These are phyloP conservation scores for Perccottus glenii DNA, from an alignment of 2,113 vertebrate genomes.

Conservation along the genomic window DNA sequence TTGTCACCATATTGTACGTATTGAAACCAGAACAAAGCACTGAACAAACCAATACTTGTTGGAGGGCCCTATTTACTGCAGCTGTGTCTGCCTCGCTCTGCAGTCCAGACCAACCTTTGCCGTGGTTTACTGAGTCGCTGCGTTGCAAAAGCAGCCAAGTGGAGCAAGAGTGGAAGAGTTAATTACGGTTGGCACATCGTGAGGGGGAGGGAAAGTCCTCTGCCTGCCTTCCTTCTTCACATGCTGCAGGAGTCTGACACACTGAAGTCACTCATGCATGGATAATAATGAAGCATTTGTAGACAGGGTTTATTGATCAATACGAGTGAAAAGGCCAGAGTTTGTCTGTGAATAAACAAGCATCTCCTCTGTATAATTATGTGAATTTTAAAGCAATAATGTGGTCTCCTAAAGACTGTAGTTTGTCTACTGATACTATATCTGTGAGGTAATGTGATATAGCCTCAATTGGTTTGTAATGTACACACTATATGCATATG, in stretches of 20 bases:
- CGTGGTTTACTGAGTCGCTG: conserved; percentile 7
- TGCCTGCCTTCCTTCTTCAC: conserved; percentile 17
- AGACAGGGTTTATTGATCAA: conserved; percentile 13
- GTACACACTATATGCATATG: no score
- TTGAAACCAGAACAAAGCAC: background rate
- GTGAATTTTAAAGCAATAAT: background rate
- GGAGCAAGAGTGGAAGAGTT: conserved; percentile 51
- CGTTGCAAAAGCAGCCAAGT: conserved; percentile 43
- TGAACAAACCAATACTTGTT: conserved; percentile 4
- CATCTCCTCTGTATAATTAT: background rate
- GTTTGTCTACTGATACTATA: no score
- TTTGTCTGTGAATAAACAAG: conserved; percentile 6
- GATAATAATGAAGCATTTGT: conserved; percentile 10
- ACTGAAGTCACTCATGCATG: conserved; percentile 12
- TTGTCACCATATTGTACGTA: background rate
- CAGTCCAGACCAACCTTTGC: background rate
- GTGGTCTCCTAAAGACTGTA: no score
- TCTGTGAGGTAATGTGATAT: no score
- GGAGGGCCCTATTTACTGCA: background rate
- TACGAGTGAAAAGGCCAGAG: conserved; percentile 23
- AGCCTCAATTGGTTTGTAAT: no score
- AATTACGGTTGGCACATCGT: conserved; percentile 55
- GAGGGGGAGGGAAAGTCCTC: background rate
- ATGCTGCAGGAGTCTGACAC: conserved; percentile 5
- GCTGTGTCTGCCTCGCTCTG: background rate